phyloP scores from a whole-genome alignment of 2,113 vertebrate genomes.

The Poecilia latipinna region DNA sequence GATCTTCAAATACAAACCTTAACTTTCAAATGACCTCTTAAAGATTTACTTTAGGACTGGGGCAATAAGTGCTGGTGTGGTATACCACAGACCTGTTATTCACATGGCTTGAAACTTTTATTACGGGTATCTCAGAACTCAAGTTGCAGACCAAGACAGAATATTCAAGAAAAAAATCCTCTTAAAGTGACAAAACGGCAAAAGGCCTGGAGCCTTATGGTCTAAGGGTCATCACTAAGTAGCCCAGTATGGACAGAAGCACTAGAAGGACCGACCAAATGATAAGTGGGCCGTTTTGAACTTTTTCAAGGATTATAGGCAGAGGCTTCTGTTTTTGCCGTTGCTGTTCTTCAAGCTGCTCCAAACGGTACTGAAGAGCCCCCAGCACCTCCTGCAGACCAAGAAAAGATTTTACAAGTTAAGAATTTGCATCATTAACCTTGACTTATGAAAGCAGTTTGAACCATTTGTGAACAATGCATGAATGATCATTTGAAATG shows the following conservation, averaged over 20 bases:
- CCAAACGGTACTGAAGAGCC: slow-evolving; percentile 88
- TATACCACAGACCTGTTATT: too few relatives aligned
- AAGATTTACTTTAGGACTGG: too few relatives aligned
- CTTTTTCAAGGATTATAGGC: slow-evolving; percentile 85
- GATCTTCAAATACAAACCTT: too few relatives aligned
- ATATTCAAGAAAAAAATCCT: slow-evolving; percentile 83
- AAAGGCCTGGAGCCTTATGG: slow-evolving; percentile 85
- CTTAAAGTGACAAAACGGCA: slow-evolving; percentile 83
- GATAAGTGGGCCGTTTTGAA: slow-evolving; percentile 87
- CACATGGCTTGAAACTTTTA: too few relatives aligned
- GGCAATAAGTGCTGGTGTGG: too few relatives aligned
- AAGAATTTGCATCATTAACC: background rate
- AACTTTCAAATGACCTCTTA: too few relatives aligned
- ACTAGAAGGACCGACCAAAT: slow-evolving; percentile 88
- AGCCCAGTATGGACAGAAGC: slow-evolving; percentile 88
- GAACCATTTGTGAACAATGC: too few relatives aligned
- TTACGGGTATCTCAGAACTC: fast-evolving
- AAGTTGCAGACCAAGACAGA: slow-evolving; percentile 58
- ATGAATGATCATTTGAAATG: too few relatives aligned
- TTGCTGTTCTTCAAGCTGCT: slow-evolving; percentile 90
- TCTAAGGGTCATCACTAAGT: slow-evolving; percentile 89
- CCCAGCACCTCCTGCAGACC: slow-evolving; percentile 86
- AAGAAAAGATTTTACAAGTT: background rate
- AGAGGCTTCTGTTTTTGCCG: slow-evolving; percentile 88
- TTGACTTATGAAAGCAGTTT: too few relatives aligned